Percentiles rank a stretch among this genome's conserved stretches.
These are phyloP conservation scores for Incurvaria masculella DNA, from an alignment of 2,888 invertebrate genomes.

Conservation along the genomic window DNA sequence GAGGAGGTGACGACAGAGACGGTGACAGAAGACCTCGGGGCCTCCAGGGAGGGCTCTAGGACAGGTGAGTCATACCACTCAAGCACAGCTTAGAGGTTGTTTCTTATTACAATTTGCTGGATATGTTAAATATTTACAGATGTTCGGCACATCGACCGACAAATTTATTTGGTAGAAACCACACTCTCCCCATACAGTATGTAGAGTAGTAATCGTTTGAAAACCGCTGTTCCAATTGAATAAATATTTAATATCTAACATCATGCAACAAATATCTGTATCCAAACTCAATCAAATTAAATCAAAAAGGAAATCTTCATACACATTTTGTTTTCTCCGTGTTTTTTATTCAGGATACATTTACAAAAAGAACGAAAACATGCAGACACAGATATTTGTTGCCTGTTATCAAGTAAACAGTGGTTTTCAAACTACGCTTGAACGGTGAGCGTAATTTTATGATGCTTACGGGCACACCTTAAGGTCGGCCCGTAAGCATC, in stretches of 20 bases:
- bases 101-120: conserved; percentile 3
- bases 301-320: too few species aligned
- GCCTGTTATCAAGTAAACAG: too few species aligned
- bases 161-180: not conserved
- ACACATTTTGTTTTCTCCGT: too few species aligned
- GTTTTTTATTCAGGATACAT: too few species aligned
- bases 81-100: not conserved
- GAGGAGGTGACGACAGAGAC: conserved; percentile 55
- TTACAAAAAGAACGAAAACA: too few species aligned
- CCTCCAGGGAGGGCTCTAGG: conserved; percentile 82
- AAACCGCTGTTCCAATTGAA: too few species aligned
- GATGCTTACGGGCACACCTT: too few species aligned
- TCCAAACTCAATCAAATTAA: not conserved
- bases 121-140: conserved; percentile 19
- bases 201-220: not conserved
- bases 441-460: too few species aligned
- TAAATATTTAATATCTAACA: not conserved
- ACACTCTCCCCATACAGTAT: not conserved
- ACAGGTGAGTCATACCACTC: conserved; percentile 63
- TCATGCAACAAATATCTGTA: too few species aligned
- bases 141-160: conserved; percentile 10
- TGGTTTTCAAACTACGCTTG: too few species aligned
- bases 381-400: too few species aligned
- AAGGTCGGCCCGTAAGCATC: too few species aligned
- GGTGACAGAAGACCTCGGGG: conserved; percentile 76